Base-by-base conservation (phyloP, 1,140 invertebrate genomes). In the Phortica variegata region DNA sequence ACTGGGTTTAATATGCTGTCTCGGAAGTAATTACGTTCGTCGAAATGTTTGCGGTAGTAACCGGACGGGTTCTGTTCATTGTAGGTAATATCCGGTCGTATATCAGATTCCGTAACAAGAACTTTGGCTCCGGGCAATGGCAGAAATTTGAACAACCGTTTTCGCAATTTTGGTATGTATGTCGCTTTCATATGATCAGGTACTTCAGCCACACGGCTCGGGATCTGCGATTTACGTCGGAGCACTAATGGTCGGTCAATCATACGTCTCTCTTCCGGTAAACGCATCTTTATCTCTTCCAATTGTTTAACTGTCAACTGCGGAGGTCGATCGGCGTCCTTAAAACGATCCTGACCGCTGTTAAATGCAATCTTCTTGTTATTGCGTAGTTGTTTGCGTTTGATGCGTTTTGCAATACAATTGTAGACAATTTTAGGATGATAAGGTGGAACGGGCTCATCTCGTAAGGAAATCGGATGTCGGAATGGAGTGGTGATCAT, bases 361-460 rank as follows among this genome's bases (percentile, higher is more conserved):
- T 56, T 49, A 12, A 73, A 73, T 15, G 70, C 70, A 10, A 73
- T 65, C 34, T 73, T 73, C 36, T 73, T 73, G 38, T 73, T 73
- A 39, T 56, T 73, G 1, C 68, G 57, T 54, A 73, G 16, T 33
- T 73, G 70, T 16, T 70, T 70, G 2, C 70, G 58, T 0, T 20
- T 20, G 1, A 65, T 17, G 0, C 58, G 53, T 40, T 70, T 73
- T 6, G 56, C 40, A 0, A 69, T 60, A 15, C 60, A 68, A 7
- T 73, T 73, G 40, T 60, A 73, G 7, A 42, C 44, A 15, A 73
- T 68, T 13, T 46, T 50, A 1, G 60, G 56, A 39, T 49, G 54
- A 15, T 56, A 52, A 0, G 55, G 43, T 0, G 40, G 2, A 1
- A 68, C 16, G 0, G 56, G 46, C 3, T 43, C 53, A 2, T 15